phyloP scores from a whole-genome alignment of 2,797 vertebrate species.

The Manis pentadactyla region DNA sequence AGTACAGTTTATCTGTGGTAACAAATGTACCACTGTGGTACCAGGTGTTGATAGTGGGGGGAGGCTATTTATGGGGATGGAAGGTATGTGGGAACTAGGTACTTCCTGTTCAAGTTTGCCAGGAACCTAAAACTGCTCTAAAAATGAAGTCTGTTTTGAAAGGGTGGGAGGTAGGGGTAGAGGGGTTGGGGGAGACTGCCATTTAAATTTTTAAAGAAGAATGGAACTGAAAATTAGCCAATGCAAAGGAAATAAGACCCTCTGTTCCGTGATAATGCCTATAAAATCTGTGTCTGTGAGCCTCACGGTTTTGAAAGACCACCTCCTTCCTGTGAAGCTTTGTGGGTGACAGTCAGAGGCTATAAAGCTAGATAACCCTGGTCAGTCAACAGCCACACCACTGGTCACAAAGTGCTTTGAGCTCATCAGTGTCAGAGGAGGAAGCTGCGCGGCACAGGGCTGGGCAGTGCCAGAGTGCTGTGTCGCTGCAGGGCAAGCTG shows the following conservation, averaged over 20 bases:
- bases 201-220: not conserved
- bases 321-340: not conserved
- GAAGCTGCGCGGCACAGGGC: accelerated
- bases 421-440: not conserved
- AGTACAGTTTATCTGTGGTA: not conserved
- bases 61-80: not conserved
- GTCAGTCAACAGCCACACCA: not conserved
- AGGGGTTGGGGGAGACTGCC: not conserved
- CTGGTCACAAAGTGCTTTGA: not conserved
- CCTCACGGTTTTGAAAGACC: not conserved
- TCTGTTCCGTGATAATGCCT: not conserved
- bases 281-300: not conserved
- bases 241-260: not conserved
- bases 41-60: not conserved
- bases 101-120: not conserved
- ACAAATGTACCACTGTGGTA: not conserved
- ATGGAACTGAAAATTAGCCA: not conserved
- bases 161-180: not conserved
- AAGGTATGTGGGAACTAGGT: not conserved
- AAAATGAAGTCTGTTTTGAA: not conserved
- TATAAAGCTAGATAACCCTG: not conserved
- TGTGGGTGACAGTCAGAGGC: not conserved
- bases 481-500: not conserved
- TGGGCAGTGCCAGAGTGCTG: not conserved
- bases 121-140: not conserved